Base-by-base conservation (phyloP, 1,140 invertebrate species). In the Adoxophyes honmai region DNA sequence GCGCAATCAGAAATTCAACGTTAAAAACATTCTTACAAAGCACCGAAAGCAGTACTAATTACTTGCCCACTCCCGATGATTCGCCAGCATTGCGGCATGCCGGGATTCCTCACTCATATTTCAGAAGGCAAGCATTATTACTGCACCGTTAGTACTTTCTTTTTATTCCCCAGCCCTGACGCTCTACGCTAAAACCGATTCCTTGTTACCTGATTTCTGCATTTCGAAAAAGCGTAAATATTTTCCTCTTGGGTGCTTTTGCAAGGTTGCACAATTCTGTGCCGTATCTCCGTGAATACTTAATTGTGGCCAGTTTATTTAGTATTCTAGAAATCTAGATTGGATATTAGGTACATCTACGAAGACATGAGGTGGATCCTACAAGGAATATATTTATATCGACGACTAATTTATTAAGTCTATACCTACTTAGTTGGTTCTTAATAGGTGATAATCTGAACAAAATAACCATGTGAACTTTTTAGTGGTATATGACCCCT, bases 171-270 rank as follows among this genome's bases (percentile, higher is more conserved):
- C 71, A 78, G 68, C 57, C 66, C 73, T 81, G 68, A 72, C 75
- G 81, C 73, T 80, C 69, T 68, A 64, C 79, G 75, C 78, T 88
- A 88, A 88, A 88, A 88, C 80, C 82, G 66, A 86, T 88, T 88
- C 82, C 79, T 81, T 88, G 85, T 88, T 82, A 85, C 85, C 83
- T 81, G 82, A 87, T 87, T 86, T 86, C 78, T 87, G 82, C 84
- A 86, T 86, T 86, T 85, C 78, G 78, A 85, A 86, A 88, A 85
- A 85, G 78, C 80, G 80, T 86, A 86, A 88, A 88, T 86, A 88
- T 88, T 86, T 86, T 88, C 68, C 85, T 84, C 82, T 78, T 75
- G 72, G 75, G 73, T 77, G 80, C 80, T 83, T 83, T 81, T 71
- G 72, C 66, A 72, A 67, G 68, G 62, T 73, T 78, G 69, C 83